phyloP scores from a whole-genome alignment of 2,888 invertebrate genomes.

The Agriopis leucophaearia region DNA sequence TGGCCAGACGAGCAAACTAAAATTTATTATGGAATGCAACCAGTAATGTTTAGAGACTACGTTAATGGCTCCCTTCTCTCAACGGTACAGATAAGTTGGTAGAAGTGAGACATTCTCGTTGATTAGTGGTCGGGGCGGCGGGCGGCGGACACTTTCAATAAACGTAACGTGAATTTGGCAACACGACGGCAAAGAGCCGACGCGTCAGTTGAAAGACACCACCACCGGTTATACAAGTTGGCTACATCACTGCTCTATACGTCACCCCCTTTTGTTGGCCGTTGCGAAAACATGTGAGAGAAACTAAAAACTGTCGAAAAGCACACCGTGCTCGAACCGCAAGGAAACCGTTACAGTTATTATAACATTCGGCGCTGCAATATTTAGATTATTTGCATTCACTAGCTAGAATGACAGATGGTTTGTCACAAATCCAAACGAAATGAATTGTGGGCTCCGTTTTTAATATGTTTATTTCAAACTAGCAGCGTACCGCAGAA shows the following conservation, averaged over 20 bases:
- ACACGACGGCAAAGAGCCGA: conserved; percentile 8
- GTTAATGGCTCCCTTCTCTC: background rate
- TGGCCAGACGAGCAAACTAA: too few relatives aligned
- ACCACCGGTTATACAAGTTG: conserved; percentile 27
- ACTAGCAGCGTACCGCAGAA: too few relatives aligned
- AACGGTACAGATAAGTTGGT: background rate
- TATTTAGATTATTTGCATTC: background rate
- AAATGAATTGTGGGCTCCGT: too few relatives aligned
- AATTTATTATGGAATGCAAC: background rate
- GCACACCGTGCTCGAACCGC: background rate
- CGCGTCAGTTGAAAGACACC: conserved; percentile 15
- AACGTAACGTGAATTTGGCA: conserved; percentile 33
- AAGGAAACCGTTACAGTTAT: background rate
- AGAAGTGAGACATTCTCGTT: conserved; percentile 18
- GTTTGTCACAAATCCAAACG: too few relatives aligned
- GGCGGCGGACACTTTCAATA: conserved; percentile 30
- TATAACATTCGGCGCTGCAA: background rate
- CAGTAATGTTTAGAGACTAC: background rate
- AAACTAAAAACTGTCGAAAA: background rate
- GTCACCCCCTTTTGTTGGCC: conserved; percentile 25
- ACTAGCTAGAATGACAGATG: background rate
- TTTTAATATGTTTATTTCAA: too few relatives aligned
- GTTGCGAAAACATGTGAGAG: conserved; percentile 27
- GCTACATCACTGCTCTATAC: conserved; percentile 15
- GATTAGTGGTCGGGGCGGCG: background rate